Conservation (phyloP, 64 coral and sea anemone genomes). For the Montipora sp. region DNA sequence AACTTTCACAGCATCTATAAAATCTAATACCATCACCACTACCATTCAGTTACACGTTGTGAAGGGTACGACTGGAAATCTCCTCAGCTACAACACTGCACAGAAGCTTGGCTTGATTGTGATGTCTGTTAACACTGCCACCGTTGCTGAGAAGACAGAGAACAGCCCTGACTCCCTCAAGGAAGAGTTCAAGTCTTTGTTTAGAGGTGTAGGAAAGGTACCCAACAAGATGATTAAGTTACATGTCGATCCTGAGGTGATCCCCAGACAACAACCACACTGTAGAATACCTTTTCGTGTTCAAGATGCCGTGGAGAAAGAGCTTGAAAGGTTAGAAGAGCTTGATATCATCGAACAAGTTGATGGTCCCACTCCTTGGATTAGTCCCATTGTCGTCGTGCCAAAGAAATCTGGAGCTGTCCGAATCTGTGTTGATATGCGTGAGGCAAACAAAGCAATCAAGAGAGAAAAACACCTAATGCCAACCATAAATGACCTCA, state of each 20-base stretch:
- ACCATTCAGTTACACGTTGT: slow-evolving; percentile 12
- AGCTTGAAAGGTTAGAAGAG: slow-evolving; percentile 33
- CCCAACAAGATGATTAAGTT: slow-evolving; percentile 45
- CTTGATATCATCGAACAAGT: neutral
- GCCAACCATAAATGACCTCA: slow-evolving; percentile 53
- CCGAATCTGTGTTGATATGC: slow-evolving; percentile 35
- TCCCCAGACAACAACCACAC: slow-evolving; percentile 45
- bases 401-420: slow-evolving; percentile 39
- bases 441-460: slow-evolving; percentile 54
- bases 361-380: slow-evolving; percentile 17
- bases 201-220: slow-evolving; percentile 33
- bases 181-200: slow-evolving; percentile 17
- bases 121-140: slow-evolving; percentile 15
- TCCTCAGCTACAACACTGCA: slow-evolving; percentile 37
- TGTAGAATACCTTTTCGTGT: slow-evolving; percentile 21
- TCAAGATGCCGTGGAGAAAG: slow-evolving; percentile 34
- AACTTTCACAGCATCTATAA: neutral
- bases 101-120: neutral
- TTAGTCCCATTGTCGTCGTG: slow-evolving; percentile 23
- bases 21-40: neutral
- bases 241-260: slow-evolving; percentile 33
- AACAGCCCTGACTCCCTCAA: neutral
- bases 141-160: neutral
- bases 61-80: slow-evolving; percentile 23
- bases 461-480: slow-evolving; percentile 47